Evolutionary conservation across 1,140 invertebrate genomes (phyloP), one percentile per base, ranked within the genome.

Genomic region (Zaprionus davidi): DNA sequence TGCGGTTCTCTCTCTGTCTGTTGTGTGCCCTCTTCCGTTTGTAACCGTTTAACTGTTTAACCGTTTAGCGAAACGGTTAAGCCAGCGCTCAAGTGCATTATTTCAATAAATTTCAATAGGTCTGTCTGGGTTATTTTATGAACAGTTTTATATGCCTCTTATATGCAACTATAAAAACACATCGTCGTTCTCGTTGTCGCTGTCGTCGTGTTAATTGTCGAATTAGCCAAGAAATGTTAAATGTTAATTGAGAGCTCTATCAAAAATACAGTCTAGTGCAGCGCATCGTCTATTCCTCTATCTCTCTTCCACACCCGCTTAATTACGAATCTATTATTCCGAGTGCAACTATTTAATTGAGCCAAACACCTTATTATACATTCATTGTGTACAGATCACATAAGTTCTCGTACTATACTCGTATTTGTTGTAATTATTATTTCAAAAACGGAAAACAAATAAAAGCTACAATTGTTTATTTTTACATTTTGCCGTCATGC

Each of bases 21-120:
- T 7, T 7, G 15, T 24, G 26, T 36, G 11, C 5, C 15, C 24
- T n/a, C 2, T 28, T 28, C 9, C 31, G 31, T 28, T 24, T 26
- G 58, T 36, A 12, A 20, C 55, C 59, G 41, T 49, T 58, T 58
- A 11, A 66, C 34, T 28, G 51, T 57, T 46, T n/a, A 36, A 2
- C 56, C 56, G 56, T 36, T 57, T 34, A 20, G 56, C 57, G 70
- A 72, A 76, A 49, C 74, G 74, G 74, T 76, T 72, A 67, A 72
- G 44, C 46, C 36, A 58, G 24, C 12, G 17, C 11, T 38, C 41
- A 28, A 66, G 69, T 76, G 74, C 70, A 56, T 76, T 34, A 34
- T 71, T 71, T 11, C 65, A 71, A 71, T 64, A 71, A n/a, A 24
- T 13, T 46, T 26, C 20, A 44, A 57, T 71, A 63, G 66, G 72